These are phyloP conservation scores for Abramis brama DNA, from an alignment of 2,113 vertebrate species.

Conservation along the genomic window DNA sequence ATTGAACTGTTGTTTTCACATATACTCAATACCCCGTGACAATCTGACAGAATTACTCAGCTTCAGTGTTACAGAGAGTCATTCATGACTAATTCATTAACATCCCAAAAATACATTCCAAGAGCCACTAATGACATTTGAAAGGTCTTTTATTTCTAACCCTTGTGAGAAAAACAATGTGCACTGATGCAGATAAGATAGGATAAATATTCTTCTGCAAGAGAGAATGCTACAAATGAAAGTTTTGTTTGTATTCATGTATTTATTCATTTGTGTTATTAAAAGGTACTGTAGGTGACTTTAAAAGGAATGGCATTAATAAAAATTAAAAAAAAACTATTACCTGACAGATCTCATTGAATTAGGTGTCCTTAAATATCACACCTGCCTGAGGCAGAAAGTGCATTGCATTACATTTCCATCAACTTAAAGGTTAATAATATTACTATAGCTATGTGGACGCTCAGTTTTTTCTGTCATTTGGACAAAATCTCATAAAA, in stretches of 20 bases:
- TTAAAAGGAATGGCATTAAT: not conserved
- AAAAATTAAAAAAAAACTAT: not conserved
- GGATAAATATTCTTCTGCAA: not conserved
- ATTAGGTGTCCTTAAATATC: not conserved
- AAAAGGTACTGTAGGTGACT: not conserved
- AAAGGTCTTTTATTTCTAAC: constrained; percentile 30
- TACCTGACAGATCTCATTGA: not conserved
- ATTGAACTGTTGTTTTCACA: not conserved
- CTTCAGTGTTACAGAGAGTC: constrained; percentile 16
- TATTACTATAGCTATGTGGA: no score
- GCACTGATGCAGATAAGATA: not conserved
- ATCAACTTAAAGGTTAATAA: no score
- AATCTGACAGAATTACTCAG: constrained; percentile 33
- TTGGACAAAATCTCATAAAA: no score
- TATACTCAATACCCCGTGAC: constrained; percentile 24
- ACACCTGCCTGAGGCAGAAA: not conserved
- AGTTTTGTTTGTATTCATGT: not conserved
- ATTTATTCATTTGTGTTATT: not conserved
- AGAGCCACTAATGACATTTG: constrained; percentile 43
- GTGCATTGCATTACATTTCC: no score
- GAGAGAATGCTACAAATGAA: not conserved
- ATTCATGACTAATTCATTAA: constrained; percentile 54
- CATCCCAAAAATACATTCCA: constrained; percentile 42
- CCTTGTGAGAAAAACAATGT: constrained; percentile 1
- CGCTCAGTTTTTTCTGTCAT: no score